Evolutionary conservation across 1,140 invertebrate genomes (phyloP).

Genomic region (Caenorhabditis remanei): DNA sequence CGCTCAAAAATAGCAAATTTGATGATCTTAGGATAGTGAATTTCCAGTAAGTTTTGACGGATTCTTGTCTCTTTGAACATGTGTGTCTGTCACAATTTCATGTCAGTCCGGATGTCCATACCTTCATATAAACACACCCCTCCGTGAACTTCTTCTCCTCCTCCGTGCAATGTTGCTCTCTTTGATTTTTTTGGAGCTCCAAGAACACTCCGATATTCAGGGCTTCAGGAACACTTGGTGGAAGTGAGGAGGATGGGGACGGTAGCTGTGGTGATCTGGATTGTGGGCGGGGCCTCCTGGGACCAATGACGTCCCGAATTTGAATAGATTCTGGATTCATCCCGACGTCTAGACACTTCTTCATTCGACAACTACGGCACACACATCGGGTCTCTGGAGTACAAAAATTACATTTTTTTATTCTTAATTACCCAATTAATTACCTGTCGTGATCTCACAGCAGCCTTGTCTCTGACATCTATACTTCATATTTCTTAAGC

Average conservation of each 20-base stretch:
- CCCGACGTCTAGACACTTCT: constrained; percentile 30
- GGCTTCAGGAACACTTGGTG: background rate
- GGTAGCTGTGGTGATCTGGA: background rate
- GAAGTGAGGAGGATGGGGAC: background rate
- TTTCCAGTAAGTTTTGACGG: background rate
- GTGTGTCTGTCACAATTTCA: too few species aligned
- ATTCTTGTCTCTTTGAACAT: background rate
- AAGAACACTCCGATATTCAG: background rate
- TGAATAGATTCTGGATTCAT: constrained; percentile 41
- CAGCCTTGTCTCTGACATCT: constrained; percentile 4
- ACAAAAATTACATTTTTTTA: too few species aligned
- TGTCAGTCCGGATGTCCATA: background rate
- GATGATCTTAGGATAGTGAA: too few species aligned
- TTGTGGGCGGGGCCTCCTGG: background rate
- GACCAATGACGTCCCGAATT: constrained; percentile 42
- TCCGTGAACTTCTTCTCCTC: background rate
- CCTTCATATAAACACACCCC: constrained; percentile 5
- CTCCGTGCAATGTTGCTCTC: background rate
- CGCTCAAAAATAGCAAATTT: too few species aligned
- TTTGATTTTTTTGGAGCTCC: background rate
- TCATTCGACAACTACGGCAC: constrained; percentile 36
- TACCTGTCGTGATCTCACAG: constrained; percentile 17
- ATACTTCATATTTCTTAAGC: background rate
- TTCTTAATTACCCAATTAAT: background rate
- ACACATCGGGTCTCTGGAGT: constrained; percentile 33